A percentile compares a stretch with the other conserved stretches of the same genome.
Evolutionary conservation across 2,888 invertebrate species (phyloP).

Genomic region (Notodonta ziczac): DNA sequence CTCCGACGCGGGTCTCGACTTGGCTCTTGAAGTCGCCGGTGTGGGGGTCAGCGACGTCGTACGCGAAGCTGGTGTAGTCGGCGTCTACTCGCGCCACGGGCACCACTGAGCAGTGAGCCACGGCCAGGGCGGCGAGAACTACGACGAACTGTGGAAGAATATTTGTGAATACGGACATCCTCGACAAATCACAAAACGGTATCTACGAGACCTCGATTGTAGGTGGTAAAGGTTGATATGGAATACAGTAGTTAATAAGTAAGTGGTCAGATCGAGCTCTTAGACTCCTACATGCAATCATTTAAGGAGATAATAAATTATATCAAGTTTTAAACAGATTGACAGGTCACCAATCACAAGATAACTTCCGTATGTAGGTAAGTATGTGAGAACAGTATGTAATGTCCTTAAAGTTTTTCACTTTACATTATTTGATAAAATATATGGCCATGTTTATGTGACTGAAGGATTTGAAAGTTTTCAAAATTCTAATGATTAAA

Average conservation of each 20-base stretch:
- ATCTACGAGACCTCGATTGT: too few species aligned
- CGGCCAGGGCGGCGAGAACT: conserved; percentile 63
- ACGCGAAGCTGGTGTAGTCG: conserved; percentile 75
- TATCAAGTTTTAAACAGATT: background rate
- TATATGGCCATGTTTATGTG: too few species aligned
- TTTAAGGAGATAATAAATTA: background rate
- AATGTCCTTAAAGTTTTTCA: too few species aligned
- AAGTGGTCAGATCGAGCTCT: too few species aligned
- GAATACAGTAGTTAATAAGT: too few species aligned
- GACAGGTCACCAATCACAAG: background rate
- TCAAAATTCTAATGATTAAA: too few species aligned
- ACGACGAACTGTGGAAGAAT: conserved; percentile 57
- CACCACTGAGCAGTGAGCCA: conserved; percentile 65
- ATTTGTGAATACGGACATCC: background rate
- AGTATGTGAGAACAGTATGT: too few species aligned
- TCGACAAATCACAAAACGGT: too few species aligned
- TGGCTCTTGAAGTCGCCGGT: conserved; percentile 85
- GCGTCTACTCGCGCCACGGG: conserved; percentile 60
- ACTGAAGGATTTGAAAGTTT: too few species aligned
- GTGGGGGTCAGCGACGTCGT: conserved; percentile 81
- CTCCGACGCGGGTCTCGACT: conserved; percentile 77
- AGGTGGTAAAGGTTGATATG: too few species aligned
- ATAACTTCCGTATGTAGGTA: background rate
- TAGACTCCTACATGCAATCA: conserved; percentile 23
- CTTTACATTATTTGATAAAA: too few species aligned